phyloP scores from a whole-genome alignment of 2,113 vertebrate genomes.

The Xiphias gladius region DNA sequence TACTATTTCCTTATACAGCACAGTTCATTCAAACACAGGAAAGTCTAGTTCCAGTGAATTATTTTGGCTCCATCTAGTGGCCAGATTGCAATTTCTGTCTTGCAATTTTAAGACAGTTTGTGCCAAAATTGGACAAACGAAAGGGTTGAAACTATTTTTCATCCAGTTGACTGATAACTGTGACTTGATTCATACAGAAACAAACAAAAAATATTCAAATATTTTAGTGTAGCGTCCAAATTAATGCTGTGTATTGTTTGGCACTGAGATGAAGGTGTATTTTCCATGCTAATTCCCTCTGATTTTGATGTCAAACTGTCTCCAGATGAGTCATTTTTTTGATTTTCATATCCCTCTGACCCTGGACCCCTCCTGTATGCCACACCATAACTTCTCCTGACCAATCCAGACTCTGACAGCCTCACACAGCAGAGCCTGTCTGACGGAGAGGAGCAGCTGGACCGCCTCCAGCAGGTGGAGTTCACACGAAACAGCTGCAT shows the following conservation, averaged over 20 bases:
- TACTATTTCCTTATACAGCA: not conserved
- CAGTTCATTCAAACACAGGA: not conserved
- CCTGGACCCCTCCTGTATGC: conserved; percentile 65
- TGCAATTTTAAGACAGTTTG: not conserved
- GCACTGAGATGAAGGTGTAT: not conserved
- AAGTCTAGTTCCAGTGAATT: not conserved
- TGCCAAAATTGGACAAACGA: not conserved
- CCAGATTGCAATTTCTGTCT: not conserved
- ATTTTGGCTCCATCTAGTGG: conserved; percentile 69
- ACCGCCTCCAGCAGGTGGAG: conserved; percentile 89
- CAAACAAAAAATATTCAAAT: not conserved
- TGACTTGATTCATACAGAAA: not conserved
- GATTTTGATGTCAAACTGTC: conserved; percentile 21
- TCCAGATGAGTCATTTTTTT: conserved; percentile 59
- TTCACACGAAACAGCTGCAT: conserved; percentile 88
- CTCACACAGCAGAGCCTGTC: conserved; percentile 87
- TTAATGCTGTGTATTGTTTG: not conserved
- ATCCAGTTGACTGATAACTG: not conserved
- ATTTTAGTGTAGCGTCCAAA: not conserved
- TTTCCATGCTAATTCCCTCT: not conserved
- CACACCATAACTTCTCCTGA: conserved; percentile 73
- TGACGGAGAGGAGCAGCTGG: conserved; percentile 89
- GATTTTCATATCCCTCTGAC: conserved; percentile 70
- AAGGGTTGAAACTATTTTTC: not conserved
- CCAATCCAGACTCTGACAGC: conserved; percentile 88